Base-by-base conservation (phyloP, 2,888 invertebrate genomes). In the Mythimna ferrago region DNA sequence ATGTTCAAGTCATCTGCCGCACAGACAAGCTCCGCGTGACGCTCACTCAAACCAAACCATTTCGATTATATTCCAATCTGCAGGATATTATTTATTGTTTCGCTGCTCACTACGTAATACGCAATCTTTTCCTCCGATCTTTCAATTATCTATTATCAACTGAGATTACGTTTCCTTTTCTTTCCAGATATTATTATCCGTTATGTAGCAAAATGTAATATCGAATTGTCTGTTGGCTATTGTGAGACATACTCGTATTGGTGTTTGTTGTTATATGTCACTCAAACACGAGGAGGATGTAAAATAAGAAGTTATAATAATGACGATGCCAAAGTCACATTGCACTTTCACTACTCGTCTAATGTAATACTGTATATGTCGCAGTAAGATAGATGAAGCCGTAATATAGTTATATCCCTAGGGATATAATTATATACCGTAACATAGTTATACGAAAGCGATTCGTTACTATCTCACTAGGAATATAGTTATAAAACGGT, bases 111-210 rank as follows among this genome's bases (percentile, higher is more conserved):
- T 80, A 60, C 65, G 62, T 72, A 60, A 76, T 83, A 68, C 79
- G 74, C 72, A 73, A 73, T 73, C 68, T 72, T 68, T 66, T 73
- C 64, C 67, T 75, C 64, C 78, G 73, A 85, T 83, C 85, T 83
- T 83, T 85, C 85, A 86, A 85, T 85, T 87, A 85, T 86, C 75
- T 85, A 73, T 77, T 81, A 85, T 77, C 81, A 74, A 77, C 78
- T 64, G 78, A 85, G 87, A 85, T 86, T 86, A 86, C 82, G 66
- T 85, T 86, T 85, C 76, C 73, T 75, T 80, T 73, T 76, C 73
- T 72, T 67, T 58, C 54, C 56, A 71, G 65, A 84, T 81, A 65
- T 79, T 77, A 73, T 76, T 75, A 77, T 68, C 53, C 70, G 56
- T 58, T 77, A 62, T 61, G 60, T 76, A 64, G 56, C 19, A 60